Conservation (phyloP, 2,113 vertebrate genomes). For the Lipophrys pholis region DNA sequence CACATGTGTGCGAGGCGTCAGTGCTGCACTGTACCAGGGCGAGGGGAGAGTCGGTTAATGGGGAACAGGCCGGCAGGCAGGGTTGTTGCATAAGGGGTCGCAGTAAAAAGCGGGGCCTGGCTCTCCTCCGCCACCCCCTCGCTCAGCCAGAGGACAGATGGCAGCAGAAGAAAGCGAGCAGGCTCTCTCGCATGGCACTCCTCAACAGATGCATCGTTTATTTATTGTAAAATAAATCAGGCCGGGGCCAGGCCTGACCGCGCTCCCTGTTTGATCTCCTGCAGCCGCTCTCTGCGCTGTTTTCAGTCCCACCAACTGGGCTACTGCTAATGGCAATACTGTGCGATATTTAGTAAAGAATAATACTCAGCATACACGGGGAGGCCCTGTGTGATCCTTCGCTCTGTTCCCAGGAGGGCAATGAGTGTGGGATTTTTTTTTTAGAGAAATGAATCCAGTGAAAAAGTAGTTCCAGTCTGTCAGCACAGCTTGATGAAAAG, state of each 20-base stretch:
- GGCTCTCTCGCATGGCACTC: conserved; percentile 40
- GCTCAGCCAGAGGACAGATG: conserved; percentile 63
- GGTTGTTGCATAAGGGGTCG: conserved; percentile 60
- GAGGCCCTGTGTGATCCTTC: conserved; percentile 1
- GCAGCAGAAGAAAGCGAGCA: conserved; percentile 63
- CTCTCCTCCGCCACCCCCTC: conserved; percentile 37
- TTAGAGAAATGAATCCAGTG: conserved; percentile 24
- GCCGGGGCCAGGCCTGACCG: conserved; percentile 25
- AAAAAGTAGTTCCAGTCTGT: conserved; percentile 12
- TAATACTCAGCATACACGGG: not conserved
- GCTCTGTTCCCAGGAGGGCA: conserved; percentile 19
- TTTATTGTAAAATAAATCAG: conserved; percentile 70
- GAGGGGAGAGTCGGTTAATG: conserved; percentile 51
- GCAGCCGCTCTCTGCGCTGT: conserved; percentile 21
- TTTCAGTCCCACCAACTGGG: conserved; percentile 55
- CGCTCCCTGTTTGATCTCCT: conserved; percentile 58
- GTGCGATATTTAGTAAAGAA: conserved; percentile 49
- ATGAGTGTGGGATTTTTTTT: not conserved
- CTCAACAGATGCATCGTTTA: conserved; percentile 66
- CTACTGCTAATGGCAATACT: conserved; percentile 47
- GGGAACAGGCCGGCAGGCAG: conserved; percentile 59
- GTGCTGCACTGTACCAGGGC: conserved; percentile 20
- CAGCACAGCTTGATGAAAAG: conserved; percentile 36
- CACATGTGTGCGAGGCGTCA: conserved; percentile 49
- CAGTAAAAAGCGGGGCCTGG: conserved; percentile 40